Base-by-base conservation (phyloP, 1,140 invertebrate species). In the Chymomyza costata region DNA sequence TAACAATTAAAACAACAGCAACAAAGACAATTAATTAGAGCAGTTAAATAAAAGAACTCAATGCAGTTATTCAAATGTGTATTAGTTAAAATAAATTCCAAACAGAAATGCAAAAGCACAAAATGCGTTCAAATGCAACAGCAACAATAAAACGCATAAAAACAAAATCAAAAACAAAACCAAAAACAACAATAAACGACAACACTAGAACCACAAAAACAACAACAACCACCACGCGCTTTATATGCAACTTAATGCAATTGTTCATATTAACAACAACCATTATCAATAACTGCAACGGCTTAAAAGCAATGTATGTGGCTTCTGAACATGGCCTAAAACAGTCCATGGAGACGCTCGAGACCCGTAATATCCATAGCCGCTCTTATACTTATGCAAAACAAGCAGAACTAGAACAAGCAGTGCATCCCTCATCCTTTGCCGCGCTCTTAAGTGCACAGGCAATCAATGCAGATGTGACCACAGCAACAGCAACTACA, bases 81-180 rank as follows among this genome's bases (percentile, higher is more conserved):
- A 60, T 67, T 60, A 59, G 66, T 55, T 76, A 76, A 69, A 55
- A 54, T 51, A 57, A 76, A 78, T 69, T 64, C 64, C 60, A 28
- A 32, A 44, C 61, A 49, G 64, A 62, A 65, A 68, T 59, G 51
- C 37, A 62, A 66, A 51, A 67, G 49, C 59, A 56, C 73, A 78
- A 78, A 80, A 80, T 80, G 73, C 74, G 73, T 81, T 80, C 81
- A 78, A 81, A 55, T 80, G 73, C 70, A 67, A 66, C 34, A 56
- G 32, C 71, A 68, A 31, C 57, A 57, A 54, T 40, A 50, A 49
- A 30, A 37, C 48, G 48, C 48, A 58, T 28, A 16, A 52, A 52
- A 57, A 25, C 21, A 25, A 25, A 25, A 25, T 21, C 61, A 50
- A 53, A 41, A 53, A 49, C 41, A 45, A 52, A 63, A 54, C 30